phyloP scores from a whole-genome alignment of 2,888 invertebrate species.

The Anthophora plumipes region DNA sequence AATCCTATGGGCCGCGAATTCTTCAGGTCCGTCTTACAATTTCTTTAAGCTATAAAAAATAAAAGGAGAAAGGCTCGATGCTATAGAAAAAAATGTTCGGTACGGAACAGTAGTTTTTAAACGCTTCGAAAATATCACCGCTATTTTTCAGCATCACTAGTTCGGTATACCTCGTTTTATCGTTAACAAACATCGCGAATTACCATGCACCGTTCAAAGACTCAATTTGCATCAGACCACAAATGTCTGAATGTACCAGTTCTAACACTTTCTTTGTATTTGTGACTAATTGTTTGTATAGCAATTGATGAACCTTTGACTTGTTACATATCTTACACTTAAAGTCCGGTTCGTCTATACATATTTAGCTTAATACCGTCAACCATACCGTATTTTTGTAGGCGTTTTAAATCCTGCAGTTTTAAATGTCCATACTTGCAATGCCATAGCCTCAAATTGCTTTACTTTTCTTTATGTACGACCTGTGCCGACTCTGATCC shows the following conservation, averaged over 20 bases:
- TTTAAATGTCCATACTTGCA: constrained; percentile 64
- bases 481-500: neutral
- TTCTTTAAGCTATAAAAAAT: too few relatives aligned
- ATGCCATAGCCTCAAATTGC: constrained; percentile 55
- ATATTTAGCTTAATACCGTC: constrained; percentile 44
- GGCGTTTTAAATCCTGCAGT: constrained; percentile 51
- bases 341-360: constrained; percentile 2
- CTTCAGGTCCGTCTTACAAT: too few relatives aligned
- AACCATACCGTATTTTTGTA: constrained; percentile 49
- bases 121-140: constrained; percentile 35
- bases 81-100: too few relatives aligned
- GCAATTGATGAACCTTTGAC: constrained; percentile 52
- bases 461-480: neutral
- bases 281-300: constrained; percentile 15
- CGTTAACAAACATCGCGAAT: constrained; percentile 57
- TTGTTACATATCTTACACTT: constrained; percentile 33
- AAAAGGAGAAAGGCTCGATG: too few relatives aligned
- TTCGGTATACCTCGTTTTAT: constrained; percentile 42
- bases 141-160: constrained; percentile 38
- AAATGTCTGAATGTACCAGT: constrained; percentile 63
- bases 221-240: too few relatives aligned
- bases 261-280: constrained; percentile 30
- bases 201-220: constrained; percentile 53
- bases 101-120: constrained; percentile 55
- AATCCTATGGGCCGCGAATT: too few relatives aligned